A percentile compares a stretch with the other conserved stretches of the same genome.
Evolutionary conservation across 2,113 vertebrate species (phyloP).

Genomic region (Larimichthys crocea): DNA sequence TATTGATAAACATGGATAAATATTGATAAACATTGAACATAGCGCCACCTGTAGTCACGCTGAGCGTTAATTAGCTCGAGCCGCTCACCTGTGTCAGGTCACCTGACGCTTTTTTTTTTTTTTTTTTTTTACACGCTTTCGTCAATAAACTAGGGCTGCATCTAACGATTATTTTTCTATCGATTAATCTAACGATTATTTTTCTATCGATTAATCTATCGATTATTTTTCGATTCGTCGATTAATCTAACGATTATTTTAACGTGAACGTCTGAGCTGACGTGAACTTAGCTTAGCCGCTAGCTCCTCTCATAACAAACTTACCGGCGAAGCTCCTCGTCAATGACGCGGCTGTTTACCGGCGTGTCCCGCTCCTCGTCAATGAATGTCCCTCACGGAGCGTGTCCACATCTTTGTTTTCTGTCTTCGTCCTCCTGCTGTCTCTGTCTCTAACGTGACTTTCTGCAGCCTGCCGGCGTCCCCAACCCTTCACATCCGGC

Average conservation of each 20-base stretch:
- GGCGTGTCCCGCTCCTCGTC: rapidly evolving
- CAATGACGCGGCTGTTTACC: background rate
- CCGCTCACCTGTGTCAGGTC: background rate
- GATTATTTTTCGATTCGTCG: too few species aligned
- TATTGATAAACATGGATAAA: too few species aligned
- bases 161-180: too few species aligned
- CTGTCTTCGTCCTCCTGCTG: too few species aligned
- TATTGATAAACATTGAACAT: background rate
- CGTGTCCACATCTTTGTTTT: background rate
- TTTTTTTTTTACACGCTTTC: too few species aligned
- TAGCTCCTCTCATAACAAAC: background rate
- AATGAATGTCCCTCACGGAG: rapidly evolving
- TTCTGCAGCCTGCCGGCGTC: background rate
- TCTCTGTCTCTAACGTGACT: background rate
- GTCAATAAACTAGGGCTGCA: background rate
- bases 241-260: too few species aligned
- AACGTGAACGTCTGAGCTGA: too few species aligned
- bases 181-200: too few species aligned
- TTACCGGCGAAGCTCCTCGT: conserved; percentile 14
- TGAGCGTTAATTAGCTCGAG: background rate
- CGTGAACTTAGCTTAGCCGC: background rate
- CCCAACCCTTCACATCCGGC: conserved; percentile 16
- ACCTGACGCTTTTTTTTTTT: too few species aligned
- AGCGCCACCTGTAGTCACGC: background rate
- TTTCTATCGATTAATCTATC: too few species aligned